Evolutionary conservation across 1,140 invertebrate genomes (phyloP), one percentile per base, ranked within the genome.

Genomic region (Eubasilissa regina): DNA sequence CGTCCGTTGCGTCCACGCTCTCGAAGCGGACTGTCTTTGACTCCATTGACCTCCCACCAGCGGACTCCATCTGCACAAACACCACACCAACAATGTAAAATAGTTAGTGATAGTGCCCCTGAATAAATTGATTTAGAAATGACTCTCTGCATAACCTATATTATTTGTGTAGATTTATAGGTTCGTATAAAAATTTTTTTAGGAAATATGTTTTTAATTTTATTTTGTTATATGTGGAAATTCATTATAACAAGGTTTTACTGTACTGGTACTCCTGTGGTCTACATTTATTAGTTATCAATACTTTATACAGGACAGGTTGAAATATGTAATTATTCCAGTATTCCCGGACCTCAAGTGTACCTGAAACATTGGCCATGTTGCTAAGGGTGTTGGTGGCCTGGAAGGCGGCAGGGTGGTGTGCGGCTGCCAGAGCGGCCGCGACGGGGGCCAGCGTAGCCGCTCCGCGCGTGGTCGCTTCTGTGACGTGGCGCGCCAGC

Each of bases 401-500:
- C 0, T 84, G 80, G 7, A 84, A 85, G 43, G 86, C 85, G 3
- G 87, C 84, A 19, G 88, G 86, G 13, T 86, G 84, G 0, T 84
- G 84, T 4, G 84, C 84, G 0, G 86, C 83, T 1, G 88, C 81
- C 10, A 88, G 86, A 48, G 74, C 83, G 19, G 84, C 84, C 7
- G 84, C 80, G 12, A 87, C 74, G 0, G 81, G 81, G 7, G 88
- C 87, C 43, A 89, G 84, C 0, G 87, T 85, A 56, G 87, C 77
- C 97, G 87, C 94, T 94, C 96, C 51, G 92, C 89, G 0, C 94
- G 85, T 1, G 92, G 90, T 72, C 91, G 91, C 51, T 60, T 91
- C 91, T 17, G 93, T 91, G 25, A 97, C 89, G 70, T 95, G 92
- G 21, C 90, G 88, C 0, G 94, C 94, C 21, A 99, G 87, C 85